Evolutionary conservation across 1,140 invertebrate species (phyloP).

Genomic region (Philopotamus ludificatus): DNA sequence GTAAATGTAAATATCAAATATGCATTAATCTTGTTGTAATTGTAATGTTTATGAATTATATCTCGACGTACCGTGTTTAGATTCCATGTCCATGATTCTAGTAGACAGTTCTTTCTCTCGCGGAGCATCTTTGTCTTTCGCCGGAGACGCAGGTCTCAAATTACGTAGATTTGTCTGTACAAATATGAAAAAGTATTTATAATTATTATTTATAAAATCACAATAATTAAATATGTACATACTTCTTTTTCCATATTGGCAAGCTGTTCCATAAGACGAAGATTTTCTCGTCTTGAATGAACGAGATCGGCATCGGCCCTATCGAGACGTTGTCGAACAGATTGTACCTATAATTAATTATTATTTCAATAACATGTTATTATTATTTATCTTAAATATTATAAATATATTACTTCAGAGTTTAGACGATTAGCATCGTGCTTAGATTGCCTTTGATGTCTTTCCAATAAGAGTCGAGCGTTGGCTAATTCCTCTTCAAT

Average conservation of each 20-base stretch:
- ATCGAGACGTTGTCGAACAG: constrained; percentile 72
- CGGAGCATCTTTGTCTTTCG: constrained; percentile 51
- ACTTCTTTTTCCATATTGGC: constrained; percentile 78
- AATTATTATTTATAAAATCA: constrained; percentile 2
- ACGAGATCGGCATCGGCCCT: constrained; percentile 74
- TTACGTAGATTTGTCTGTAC: constrained; percentile 52
- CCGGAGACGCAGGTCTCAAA: constrained; percentile 53
- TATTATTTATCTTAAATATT: not conserved
- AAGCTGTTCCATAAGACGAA: constrained; percentile 72
- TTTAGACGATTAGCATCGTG: constrained; percentile 72
- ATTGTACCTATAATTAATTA: constrained; percentile 57
- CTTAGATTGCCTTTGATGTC: constrained; percentile 68
- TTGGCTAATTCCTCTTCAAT: constrained; percentile 74
- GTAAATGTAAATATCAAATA: too few species aligned
- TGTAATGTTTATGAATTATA: too few species aligned
- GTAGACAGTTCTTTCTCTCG: constrained; percentile 68
- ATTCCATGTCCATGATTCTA: constrained; percentile 73
- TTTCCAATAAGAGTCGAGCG: constrained; percentile 59
- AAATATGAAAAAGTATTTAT: not conserved
- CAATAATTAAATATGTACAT: constrained; percentile 9
- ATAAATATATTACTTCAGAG: constrained; percentile 58
- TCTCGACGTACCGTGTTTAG: constrained; percentile 77
- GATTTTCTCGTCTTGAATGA: constrained; percentile 72
- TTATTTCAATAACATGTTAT: constrained; percentile 1
- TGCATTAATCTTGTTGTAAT: too few species aligned